Base-by-base conservation (phyloP, 1,140 invertebrate species). In the Rhagoletis pomonella region DNA sequence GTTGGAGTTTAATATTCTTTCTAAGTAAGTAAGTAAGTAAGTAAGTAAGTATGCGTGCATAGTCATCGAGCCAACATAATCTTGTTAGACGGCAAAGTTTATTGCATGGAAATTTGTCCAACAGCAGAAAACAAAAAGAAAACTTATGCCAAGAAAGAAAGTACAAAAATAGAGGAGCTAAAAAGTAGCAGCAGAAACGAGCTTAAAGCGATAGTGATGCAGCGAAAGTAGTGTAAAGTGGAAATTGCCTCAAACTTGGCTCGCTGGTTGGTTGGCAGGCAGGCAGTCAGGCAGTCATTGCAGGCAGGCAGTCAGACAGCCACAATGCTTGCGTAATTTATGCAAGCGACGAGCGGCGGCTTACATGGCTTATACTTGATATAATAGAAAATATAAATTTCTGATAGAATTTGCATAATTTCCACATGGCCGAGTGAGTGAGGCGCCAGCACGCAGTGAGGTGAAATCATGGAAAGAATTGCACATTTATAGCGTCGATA, bases 371-470 rank as follows among this genome's bases (percentile, higher is more conserved):
- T 81, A 81, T 55, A 55, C 73, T 81, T 81, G 73, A 55, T 81
- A 81, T 81, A 55, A 81, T 81, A 81, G 73, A 81, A 81, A 81
- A 81, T 81, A 81, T 50, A 81, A 81, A 81, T 81, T 50, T 81
- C 14, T 81, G 73, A 81, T 81, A 50, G 73, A 81, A 81, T 81
- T 81, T 81, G 73, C 47, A 81, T 81, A 81, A 81, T 81, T 55
- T 81, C 9, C 29, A 55, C 47, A 69, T 14, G n/a, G 73, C 73
- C 17, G 65, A 39, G 65, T 44, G 50, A 55, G 14, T 44, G 67
- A 39, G 14, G 39, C 10, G 5, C 5, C 0, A 55, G 50, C 5
- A 10, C 50, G 50, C 50, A 55, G 50, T 0, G 10, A 10, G 50
- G 50, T 39, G 39, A 73, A 81, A 81, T 55, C 60, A n/a, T 81